Evolutionary conservation across 2,888 invertebrate genomes (phyloP).

Genomic region (Mesorhabditis sp.): DNA sequence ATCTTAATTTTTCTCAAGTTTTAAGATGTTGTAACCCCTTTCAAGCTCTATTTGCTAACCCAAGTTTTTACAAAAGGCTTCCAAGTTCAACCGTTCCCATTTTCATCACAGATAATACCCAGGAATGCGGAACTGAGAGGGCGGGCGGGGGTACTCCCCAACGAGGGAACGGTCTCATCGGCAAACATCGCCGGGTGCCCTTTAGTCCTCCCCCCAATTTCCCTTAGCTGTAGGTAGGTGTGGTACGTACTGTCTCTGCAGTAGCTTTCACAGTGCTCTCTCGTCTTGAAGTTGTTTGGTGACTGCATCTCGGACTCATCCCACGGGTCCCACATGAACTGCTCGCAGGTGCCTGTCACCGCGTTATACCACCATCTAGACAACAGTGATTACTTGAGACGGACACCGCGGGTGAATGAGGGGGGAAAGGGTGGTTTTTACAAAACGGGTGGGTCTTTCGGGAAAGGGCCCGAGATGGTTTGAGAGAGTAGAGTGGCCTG

Average conservation of each 20-base stretch:
- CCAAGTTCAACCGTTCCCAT: too few species aligned
- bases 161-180: not conserved
- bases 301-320: conserved; percentile 56
- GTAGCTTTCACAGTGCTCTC: conserved; percentile 56
- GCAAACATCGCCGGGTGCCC: not conserved
- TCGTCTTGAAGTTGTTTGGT: conserved; percentile 57
- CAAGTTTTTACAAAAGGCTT: too few species aligned
- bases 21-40: too few species aligned
- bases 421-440: too few species aligned
- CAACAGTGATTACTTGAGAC: too few species aligned
- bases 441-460: too few species aligned
- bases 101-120: too few species aligned
- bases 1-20: too few species aligned
- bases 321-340: conserved; percentile 58
- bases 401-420: too few species aligned
- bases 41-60: too few species aligned
- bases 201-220: not conserved
- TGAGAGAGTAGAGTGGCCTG: too few species aligned
- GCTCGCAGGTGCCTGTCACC: conserved; percentile 55
- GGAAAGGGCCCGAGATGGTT: too few species aligned
- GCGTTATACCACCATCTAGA: conserved; percentile 54
- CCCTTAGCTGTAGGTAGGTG: not conserved
- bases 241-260: conserved; percentile 54
- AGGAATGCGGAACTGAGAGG: not conserved
- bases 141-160: not conserved